phyloP scores from a whole-genome alignment of 2,888 invertebrate species.

The Hirtodrosophila confusa region DNA sequence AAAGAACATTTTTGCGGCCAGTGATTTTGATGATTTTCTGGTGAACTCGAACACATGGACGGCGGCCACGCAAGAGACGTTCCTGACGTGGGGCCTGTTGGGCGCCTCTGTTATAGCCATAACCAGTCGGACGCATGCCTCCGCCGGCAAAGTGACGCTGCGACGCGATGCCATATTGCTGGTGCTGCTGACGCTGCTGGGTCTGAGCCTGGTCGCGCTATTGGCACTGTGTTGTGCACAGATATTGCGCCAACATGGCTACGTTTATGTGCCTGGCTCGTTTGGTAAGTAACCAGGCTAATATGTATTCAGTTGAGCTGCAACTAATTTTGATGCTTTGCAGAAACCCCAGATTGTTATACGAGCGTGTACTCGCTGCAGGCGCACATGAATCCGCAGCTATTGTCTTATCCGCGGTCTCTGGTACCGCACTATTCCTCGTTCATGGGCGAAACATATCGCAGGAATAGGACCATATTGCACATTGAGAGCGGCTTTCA shows the following conservation, averaged over 20 bases:
- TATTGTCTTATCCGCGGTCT: slow-evolving; percentile 85
- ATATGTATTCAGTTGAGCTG: neutral
- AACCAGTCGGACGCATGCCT: slow-evolving; percentile 77
- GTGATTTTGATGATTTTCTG: slow-evolving; percentile 93
- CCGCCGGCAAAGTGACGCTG: slow-evolving; percentile 73
- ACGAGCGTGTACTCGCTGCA: slow-evolving; percentile 88
- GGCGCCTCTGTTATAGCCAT: slow-evolving; percentile 83
- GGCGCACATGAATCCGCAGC: slow-evolving; percentile 87
- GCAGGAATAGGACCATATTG: slow-evolving; percentile 64
- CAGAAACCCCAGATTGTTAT: slow-evolving; percentile 90
- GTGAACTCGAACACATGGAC: slow-evolving; percentile 93
- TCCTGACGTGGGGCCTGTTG: slow-evolving; percentile 91
- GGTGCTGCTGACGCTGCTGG: slow-evolving; percentile 89
- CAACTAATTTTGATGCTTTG: slow-evolving; percentile 56
- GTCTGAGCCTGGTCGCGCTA: slow-evolving; percentile 90
- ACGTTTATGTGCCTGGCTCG: slow-evolving; percentile 91
- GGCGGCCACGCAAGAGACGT: slow-evolving; percentile 94
- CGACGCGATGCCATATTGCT: slow-evolving; percentile 88
- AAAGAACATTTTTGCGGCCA: slow-evolving; percentile 91
- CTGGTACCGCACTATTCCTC: slow-evolving; percentile 83
- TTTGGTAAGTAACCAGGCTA: slow-evolving; percentile 87
- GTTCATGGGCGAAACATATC: slow-evolving; percentile 82
- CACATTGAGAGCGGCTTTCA: slow-evolving; percentile 91
- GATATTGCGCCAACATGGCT: slow-evolving; percentile 90
- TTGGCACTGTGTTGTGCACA: slow-evolving; percentile 93